Base-by-base conservation (phyloP, 2,797 vertebrate genomes). In the Rhadinocentrus ornatus region DNA sequence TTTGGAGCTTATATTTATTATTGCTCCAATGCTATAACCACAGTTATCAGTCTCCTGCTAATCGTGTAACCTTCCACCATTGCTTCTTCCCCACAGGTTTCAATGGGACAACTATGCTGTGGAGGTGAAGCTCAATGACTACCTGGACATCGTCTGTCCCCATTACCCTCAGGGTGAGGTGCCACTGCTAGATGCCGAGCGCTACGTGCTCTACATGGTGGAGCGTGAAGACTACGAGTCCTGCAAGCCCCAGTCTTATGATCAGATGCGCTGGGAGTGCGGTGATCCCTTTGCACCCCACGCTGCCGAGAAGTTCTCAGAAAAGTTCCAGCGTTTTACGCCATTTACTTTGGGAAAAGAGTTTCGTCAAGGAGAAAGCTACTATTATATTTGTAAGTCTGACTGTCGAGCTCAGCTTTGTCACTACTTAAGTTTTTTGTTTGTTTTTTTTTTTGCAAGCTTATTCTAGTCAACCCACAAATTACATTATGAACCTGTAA, bases 301-400 rank as follows among this genome's bases (percentile, higher is more conserved):
- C 0, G 97, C 94, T 3, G 95, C 97, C 0, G 97, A 97, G 86
- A 96, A 95, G 84, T 97, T 98, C 84, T 97, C 97, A 0, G 97
- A 98, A 85, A 99, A 98, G 86, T 97, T 99, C 80, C 97, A 98
- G 79, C 96, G 96, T 15, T 99, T 96, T 76, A 98, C 97, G 0
- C 95, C 97, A 0, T 99, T 98, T 73, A 96, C 96, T 0, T 89
- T 98, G 69, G 96, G 97, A 67, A 97, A 97, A 63, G 97, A 99
- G 89, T 99, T 99, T 85, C 95, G 93, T 53, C 96, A 96, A 62
- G 97, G 97, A 60, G 96, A 97, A 80, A 96, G 95, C 84, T 99
- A 99, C 91, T 99, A 98, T 90, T 99, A 99, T 72, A 96, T 99
- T 89, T 99, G 97, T 99, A 88, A 98, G 97, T 96, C 58, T 62